Conservation (phyloP, 2,797 vertebrate species). For the Aldrovandia affinis region DNA sequence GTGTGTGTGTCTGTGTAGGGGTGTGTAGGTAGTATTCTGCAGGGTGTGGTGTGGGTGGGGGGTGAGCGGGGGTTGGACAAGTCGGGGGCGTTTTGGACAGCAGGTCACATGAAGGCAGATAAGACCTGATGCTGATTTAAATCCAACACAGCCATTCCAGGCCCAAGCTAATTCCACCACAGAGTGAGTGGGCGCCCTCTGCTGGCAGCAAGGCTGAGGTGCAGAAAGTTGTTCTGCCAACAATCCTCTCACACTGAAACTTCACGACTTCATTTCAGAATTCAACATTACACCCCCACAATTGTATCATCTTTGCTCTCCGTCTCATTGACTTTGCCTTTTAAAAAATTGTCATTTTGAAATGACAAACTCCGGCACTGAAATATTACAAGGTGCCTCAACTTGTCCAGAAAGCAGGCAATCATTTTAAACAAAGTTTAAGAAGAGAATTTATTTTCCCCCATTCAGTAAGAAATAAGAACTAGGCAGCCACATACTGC, state of each 20-base stretch:
- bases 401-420: not conserved
- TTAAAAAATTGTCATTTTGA: not conserved
- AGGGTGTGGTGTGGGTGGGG: not conserved
- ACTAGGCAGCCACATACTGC: not conserved
- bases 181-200: slow-evolving; percentile 1
- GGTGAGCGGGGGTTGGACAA: not conserved
- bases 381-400: not conserved
- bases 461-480: not conserved
- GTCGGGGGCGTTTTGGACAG: not conserved
- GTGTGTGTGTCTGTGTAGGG: not conserved
- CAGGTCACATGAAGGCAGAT: not conserved
- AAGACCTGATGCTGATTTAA: not conserved
- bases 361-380: not conserved
- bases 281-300: not conserved
- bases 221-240: not conserved
- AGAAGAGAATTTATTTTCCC: not conserved
- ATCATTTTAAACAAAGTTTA: no score
- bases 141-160: not conserved
- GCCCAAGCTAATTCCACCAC: not conserved
- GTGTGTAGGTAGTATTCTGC: not conserved
- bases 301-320: not conserved
- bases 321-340: not conserved
- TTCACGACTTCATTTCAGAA: not conserved
- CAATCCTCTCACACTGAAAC: not conserved
- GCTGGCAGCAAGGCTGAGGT: not conserved